Percentiles rank a stretch among this genome's conserved stretches.
Evolutionary conservation across 2,888 invertebrate species (phyloP).

Genomic region (Trachelus troglodyta): DNA sequence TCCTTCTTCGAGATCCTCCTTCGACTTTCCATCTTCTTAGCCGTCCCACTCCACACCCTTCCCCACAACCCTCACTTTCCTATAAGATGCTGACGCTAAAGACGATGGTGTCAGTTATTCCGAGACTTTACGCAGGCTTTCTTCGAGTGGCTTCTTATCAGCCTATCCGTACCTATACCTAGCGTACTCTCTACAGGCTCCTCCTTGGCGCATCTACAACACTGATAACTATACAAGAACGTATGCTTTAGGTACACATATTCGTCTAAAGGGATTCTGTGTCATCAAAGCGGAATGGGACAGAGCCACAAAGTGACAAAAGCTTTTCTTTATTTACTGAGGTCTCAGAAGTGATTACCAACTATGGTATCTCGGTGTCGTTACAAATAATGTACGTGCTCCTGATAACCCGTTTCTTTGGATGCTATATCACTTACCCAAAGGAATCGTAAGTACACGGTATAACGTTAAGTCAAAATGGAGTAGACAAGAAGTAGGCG

Average conservation of each 20-base stretch:
- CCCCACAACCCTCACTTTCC: conserved; percentile 6
- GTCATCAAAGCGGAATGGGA: not conserved
- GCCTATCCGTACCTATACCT: not conserved
- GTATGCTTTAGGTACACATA: not conserved
- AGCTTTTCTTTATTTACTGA: not conserved
- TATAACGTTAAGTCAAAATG: not conserved
- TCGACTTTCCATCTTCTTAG: not conserved
- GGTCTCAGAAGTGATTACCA: not conserved
- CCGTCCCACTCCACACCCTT: not conserved
- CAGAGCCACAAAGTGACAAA: not conserved
- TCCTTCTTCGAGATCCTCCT: conserved; percentile 19
- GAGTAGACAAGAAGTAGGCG: not conserved
- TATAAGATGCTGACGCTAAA: conserved; percentile 28
- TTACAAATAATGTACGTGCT: not conserved
- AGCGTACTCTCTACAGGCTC: not conserved
- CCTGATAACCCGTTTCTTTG: not conserved
- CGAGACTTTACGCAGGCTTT: not conserved
- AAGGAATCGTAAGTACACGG: not conserved
- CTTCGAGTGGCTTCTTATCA: not conserved
- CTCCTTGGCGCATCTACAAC: not conserved
- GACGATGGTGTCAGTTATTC: not conserved
- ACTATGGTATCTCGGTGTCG: not conserved
- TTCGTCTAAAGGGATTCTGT: not conserved
- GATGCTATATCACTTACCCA: not conserved
- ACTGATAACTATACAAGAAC: not conserved